These are phyloP conservation scores for Manacus vitellinus DNA, from an alignment of 2,113 vertebrate species.

Conservation along the genomic window DNA sequence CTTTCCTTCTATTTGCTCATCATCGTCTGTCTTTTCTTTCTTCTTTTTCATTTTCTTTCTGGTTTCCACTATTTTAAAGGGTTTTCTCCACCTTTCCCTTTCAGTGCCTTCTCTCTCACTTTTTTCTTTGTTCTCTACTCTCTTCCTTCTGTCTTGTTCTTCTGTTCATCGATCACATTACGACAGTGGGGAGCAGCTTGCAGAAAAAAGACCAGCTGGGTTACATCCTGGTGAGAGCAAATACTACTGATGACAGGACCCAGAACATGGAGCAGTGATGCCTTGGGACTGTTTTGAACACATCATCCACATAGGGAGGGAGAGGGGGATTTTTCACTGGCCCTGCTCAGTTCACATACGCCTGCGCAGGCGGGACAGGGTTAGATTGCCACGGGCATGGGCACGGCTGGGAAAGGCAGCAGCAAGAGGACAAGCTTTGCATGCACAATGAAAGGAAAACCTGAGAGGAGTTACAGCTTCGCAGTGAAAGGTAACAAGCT, in stretches of 20 bases:
- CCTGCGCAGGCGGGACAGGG: neutral
- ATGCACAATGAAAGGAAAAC: neutral
- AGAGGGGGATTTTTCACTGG: neutral
- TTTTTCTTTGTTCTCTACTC: neutral
- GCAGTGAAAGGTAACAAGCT: neutral
- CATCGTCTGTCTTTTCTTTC: neutral
- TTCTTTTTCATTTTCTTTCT: neutral
- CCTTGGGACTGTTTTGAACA: neutral
- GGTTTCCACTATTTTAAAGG: neutral
- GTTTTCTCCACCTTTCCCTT: neutral
- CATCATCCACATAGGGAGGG: neutral
- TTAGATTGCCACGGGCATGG: neutral
- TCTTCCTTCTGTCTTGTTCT: neutral
- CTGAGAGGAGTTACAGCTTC: neutral
- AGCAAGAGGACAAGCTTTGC: neutral
- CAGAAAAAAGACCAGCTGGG: neutral
- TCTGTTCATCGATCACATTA: neutral
- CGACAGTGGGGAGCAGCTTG: rapidly evolving
- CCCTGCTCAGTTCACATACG: neutral
- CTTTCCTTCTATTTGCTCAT: neutral
- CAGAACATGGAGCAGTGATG: neutral
- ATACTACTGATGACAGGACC: neutral
- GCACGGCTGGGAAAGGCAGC: neutral
- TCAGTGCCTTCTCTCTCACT: neutral
- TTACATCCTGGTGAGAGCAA: neutral